Conservation (phyloP, 1,140 invertebrate genomes). For the Drosophila pandora region DNA sequence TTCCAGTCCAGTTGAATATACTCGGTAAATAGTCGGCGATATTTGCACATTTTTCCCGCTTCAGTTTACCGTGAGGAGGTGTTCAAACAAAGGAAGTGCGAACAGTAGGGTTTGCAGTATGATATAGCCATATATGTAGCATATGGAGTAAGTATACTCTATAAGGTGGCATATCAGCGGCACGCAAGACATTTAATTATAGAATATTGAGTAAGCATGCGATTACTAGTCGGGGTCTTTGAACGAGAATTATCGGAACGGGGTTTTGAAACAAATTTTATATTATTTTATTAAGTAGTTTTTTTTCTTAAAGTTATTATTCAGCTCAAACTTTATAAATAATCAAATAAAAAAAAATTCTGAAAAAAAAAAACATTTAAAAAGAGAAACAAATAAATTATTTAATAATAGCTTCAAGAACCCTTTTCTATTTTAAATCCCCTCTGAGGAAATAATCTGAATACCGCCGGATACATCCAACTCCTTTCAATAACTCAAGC, state of each 20-base stretch:
- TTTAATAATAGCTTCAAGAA: slow-evolving; percentile 14
- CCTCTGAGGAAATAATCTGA: slow-evolving; percentile 4
- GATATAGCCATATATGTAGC: not conserved
- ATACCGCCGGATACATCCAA: slow-evolving; percentile 26
- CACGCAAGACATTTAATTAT: slow-evolving; percentile 46
- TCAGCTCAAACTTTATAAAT: too few species aligned
- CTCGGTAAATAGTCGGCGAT: slow-evolving; percentile 48
- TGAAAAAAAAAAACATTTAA: not conserved
- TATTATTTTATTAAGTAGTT: slow-evolving; percentile 9
- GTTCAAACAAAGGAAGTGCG: slow-evolving; percentile 40
- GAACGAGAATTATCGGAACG: slow-evolving; percentile 5
- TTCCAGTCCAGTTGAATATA: slow-evolving; percentile 55
- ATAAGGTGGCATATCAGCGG: slow-evolving; percentile 11
- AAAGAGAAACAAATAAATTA: slow-evolving; percentile 13
- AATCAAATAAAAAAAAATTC: too few species aligned
- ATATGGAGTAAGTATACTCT: not conserved
- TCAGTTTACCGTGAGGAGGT: slow-evolving; percentile 4
- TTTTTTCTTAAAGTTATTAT: too few species aligned
- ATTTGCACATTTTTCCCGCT: slow-evolving; percentile 44
- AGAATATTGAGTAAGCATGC: slow-evolving; percentile 32
- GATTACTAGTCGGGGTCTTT: slow-evolving; percentile 14
- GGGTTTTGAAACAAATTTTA: slow-evolving; percentile 1
- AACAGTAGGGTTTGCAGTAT: slow-evolving; percentile 1
- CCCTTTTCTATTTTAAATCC: slow-evolving; percentile 9
- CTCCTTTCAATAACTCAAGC: slow-evolving; percentile 16